Percentiles rank a stretch among this genome's conserved stretches.
Evolutionary conservation across 2,797 vertebrate species (phyloP).

Genomic region (Apodemus agrarius): DNA sequence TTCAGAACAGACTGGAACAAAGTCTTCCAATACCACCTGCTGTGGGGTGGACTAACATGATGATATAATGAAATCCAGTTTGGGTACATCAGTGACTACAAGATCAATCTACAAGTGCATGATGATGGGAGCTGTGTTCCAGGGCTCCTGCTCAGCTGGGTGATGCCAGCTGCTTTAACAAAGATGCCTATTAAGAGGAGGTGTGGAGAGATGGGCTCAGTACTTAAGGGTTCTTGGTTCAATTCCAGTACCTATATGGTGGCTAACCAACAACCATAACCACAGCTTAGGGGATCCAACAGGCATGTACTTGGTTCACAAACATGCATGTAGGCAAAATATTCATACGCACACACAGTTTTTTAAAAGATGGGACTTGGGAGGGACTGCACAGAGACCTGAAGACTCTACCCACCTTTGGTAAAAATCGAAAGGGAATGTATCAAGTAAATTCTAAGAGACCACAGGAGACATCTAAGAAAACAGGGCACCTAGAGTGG

Average conservation of each 20-base stretch:
- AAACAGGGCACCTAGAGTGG: neutral
- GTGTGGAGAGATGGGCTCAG: neutral
- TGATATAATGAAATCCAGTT: neutral
- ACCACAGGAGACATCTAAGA: neutral
- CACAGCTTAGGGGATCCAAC: neutral
- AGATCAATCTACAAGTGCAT: neutral
- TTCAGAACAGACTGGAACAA: neutral
- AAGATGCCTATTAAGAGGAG: neutral
- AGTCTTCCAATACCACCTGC: neutral
- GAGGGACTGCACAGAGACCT: fast-evolving
- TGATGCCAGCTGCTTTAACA: neutral
- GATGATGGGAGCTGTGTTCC: neutral
- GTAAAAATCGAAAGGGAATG: neutral
- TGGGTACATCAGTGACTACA: neutral
- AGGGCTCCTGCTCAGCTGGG: fast-evolving
- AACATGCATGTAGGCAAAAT: neutral
- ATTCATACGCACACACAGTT: neutral
- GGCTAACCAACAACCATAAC: neutral
- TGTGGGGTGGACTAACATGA: too few relatives aligned
- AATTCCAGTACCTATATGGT: neutral
- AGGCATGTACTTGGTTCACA: neutral
- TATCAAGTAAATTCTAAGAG: neutral
- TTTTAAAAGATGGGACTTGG: neutral
- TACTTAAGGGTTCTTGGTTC: neutral
- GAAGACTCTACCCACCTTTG: neutral